phyloP scores from a whole-genome alignment of 2,113 vertebrate species.

The Sander vitreus region DNA sequence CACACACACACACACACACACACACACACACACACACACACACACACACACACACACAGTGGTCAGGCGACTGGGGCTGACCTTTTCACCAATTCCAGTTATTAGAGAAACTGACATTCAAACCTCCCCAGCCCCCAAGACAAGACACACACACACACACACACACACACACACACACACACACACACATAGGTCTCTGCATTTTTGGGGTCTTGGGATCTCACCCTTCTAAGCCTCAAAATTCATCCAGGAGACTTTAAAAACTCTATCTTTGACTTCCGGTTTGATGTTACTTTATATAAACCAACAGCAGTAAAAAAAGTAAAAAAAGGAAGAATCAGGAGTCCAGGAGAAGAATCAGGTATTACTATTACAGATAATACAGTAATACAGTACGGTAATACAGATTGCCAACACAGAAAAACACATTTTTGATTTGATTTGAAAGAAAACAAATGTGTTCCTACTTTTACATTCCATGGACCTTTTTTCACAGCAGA shows the following conservation, averaged over 20 bases:
- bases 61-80: constrained; percentile 82
- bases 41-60: constrained; percentile 47
- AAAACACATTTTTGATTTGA: neutral
- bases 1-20: constrained; percentile 31
- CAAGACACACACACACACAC: constrained; percentile 51
- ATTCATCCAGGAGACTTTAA: constrained; percentile 16
- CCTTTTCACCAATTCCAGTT: constrained; percentile 86
- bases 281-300: constrained; percentile 6
- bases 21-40: constrained; percentile 35
- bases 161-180: constrained; percentile 22
- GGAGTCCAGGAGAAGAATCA: neutral
- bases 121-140: constrained; percentile 81
- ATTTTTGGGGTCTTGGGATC: constrained; percentile 6
- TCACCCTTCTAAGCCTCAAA: constrained; percentile 23
- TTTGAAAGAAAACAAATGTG: too few relatives aligned
- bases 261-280: neutral
- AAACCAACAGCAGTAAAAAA: neutral
- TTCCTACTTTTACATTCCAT: constrained; percentile 4
- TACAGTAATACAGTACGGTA: too few relatives aligned
- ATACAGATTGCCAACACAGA: neutral
- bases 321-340: too few relatives aligned
- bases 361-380: too few relatives aligned
- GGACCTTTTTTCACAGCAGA: too few relatives aligned
- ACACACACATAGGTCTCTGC: neutral
- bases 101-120: constrained; percentile 88